Base-by-base conservation (phyloP, 2,797 vertebrate species). In the Pangasius sanitwongsei region DNA sequence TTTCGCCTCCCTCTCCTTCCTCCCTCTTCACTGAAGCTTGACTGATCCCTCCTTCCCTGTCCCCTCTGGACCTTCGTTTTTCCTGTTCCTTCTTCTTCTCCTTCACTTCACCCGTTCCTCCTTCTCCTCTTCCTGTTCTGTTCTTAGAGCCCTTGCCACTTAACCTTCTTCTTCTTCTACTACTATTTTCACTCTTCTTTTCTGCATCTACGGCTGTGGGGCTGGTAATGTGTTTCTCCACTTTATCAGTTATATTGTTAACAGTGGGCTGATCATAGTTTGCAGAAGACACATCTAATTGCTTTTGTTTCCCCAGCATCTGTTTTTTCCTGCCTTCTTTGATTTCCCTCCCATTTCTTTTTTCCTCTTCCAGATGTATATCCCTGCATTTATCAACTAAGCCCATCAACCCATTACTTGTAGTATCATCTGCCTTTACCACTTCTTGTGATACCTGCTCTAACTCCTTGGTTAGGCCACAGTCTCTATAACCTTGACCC, bases 141-240 rank as follows among this genome's bases (percentile, higher is more conserved):
- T 90, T 93, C 70, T 12, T 93, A 85, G 63, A 94, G 85, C 93
- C 92, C 61, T 94, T 93, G 37, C 89, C 94, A 25, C 85, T 87
- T 0, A 37, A 75, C 90, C 94, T 91, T 57, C 93, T 94, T 55
- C 44, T 48, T 48, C 87, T 92, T 13, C 65, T 2, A 1, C 89
- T 48, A 61, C 59, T 94, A 92, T 95, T 94, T 53, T 59, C 74
- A 41, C 92, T 77, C 89, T 92, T 90, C 81, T 59, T 74, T 41
- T 92, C 92, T 44, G 91, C 90, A 84, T 95, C 94, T 78, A 65
- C 15, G 18, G 7, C 55, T 37, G 93, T 93, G 0, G 53, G 44
- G 44, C 86, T 50, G 6, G 92, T 94, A 12, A 98, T 80, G 69
- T 89, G 94, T 53, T 96, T 95, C 93, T 97, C 96, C 48, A 97